phyloP scores from a whole-genome alignment of 2,888 invertebrate species.

The Ferdinandea cuprea region DNA sequence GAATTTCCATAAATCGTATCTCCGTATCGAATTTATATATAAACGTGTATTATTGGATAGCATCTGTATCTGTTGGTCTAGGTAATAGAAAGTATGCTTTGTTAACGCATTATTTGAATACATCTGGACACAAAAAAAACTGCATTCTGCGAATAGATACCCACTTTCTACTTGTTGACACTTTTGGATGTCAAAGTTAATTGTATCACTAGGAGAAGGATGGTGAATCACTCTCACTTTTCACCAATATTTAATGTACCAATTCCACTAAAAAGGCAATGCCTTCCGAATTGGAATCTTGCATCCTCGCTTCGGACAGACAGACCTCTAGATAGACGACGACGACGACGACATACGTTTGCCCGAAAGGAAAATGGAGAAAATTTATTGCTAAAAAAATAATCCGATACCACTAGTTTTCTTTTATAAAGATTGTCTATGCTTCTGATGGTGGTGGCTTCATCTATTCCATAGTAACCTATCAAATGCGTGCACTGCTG shows the following conservation, averaged over 20 bases:
- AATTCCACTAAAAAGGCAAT: not conserved
- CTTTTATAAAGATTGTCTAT: conserved; percentile 43
- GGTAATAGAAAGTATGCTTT: conserved; percentile 64
- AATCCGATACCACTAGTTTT: conserved; percentile 44
- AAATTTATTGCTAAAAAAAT: conserved; percentile 48
- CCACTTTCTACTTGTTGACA: conserved; percentile 59
- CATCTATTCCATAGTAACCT: conserved; percentile 42
- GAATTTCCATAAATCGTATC: conserved; percentile 48
- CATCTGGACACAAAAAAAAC: no score
- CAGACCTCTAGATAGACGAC: conserved; percentile 7
- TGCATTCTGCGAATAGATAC: conserved; percentile 29
- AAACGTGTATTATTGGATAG: no score
- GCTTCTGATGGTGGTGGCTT: conserved; percentile 4
- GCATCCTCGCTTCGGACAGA: conserved; percentile 11
- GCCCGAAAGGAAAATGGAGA: conserved; percentile 55
- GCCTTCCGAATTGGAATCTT: conserved; percentile 31
- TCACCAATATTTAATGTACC: not conserved
- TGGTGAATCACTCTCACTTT: conserved; percentile 52
- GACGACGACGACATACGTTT: no score
- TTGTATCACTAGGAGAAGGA: conserved; percentile 10
- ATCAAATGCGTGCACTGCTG: conserved; percentile 67
- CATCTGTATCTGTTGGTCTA: no score
- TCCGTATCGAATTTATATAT: conserved; percentile 16
- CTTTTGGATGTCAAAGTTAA: conserved; percentile 41
- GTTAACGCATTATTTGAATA: conserved; percentile 62